Base-by-base conservation (phyloP, 1,140 invertebrate species). In the Apis laboriosa region DNA sequence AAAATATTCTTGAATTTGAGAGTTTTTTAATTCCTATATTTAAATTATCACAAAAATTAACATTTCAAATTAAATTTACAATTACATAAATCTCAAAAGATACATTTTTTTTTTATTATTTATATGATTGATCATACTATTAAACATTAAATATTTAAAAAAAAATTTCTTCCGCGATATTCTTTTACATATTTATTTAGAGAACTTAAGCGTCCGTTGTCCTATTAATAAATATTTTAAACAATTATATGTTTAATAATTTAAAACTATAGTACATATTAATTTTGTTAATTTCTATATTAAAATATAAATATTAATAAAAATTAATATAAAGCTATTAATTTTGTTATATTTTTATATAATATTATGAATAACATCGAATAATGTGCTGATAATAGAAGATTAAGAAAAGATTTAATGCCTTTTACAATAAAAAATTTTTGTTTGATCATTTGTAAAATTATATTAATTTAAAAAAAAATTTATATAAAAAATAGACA, bases 1-100 rank as follows among this genome's bases (percentile, higher is more conserved):
- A 34, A 34, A 11, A 64, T 64, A 34, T 34, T 9, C 8, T 60
- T 21, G n/a, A 71, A n/a, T 61, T 70, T 21, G 55, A 58, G 12
- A 77, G 71, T 53, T 21, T 71, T 68, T 71, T 68, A 5, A 28
- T 53, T 19, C 72, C 1, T 78, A 55, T 78, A 1, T 56, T 28
- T 56, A 68, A 21, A 77, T 28, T 53, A 28, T 73, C 51, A 64
- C 60, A 53, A 63, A 43, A 61, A 66, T 7, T 28, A 55, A 28
- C 5, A 13, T 66, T 77, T 13, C 24, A 19, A 77, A 77, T 76
- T 53, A 64, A 76, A 3, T 51, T 55, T 11, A 9, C 49, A 53
- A 13, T 53, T 64, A 53, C 7, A 43, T 13, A 64, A 24, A 19
- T 21, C 21, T 76, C 43, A n/a, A 56, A 55, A 34, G 51, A 19